Conservation (phyloP, 2,888 invertebrate genomes). For the Tetanocera ferruginea region DNA sequence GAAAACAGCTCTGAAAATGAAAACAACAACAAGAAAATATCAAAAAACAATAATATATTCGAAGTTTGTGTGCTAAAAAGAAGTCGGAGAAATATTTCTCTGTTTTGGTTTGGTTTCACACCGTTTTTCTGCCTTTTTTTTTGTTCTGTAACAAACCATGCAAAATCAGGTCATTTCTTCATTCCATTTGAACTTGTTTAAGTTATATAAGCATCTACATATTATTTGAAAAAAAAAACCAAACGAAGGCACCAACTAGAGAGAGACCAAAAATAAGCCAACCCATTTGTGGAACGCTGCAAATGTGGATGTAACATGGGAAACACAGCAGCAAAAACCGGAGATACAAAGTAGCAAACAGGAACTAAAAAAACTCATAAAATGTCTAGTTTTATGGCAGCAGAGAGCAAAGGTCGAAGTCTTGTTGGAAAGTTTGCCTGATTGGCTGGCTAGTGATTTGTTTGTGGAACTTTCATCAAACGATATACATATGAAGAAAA, state of each 20-base stretch:
- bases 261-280: constrained; percentile 11
- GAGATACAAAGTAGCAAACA: constrained; percentile 35
- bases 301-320: background rate
- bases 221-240: background rate
- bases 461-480: background rate
- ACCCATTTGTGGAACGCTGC: background rate
- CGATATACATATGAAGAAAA: too few relatives aligned
- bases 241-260: background rate
- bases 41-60: background rate
- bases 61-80: background rate
- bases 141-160: background rate
- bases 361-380: constrained; percentile 64
- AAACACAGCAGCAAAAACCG: constrained; percentile 17
- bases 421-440: constrained; percentile 46
- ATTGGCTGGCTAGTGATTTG: background rate
- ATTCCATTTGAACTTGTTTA: background rate
- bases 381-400: constrained; percentile 64
- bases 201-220: constrained; percentile 2
- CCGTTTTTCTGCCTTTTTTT: background rate
- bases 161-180: constrained; percentile 30
- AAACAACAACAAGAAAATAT: background rate
- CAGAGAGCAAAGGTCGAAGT: constrained; percentile 64
- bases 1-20: constrained; percentile 76
- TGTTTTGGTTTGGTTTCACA: background rate
- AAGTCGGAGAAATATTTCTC: background rate